Conservation (phyloP, 2,113 vertebrate species). For the Oryzias javanicus region DNA sequence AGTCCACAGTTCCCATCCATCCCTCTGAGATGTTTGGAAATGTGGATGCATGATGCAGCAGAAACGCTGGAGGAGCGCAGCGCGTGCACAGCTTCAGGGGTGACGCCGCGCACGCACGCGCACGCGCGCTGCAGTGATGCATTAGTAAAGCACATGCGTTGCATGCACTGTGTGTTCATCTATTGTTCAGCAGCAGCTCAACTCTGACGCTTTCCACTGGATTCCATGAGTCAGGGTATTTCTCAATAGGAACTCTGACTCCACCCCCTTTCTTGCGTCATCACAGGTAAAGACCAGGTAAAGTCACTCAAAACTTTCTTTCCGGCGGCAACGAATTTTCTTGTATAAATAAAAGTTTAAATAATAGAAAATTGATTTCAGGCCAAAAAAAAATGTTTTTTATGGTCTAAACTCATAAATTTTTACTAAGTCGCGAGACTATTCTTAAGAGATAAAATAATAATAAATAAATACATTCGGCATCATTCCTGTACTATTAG, state of each 20-base stretch:
- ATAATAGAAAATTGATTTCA: too few species aligned
- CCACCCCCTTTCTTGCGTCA: too few species aligned
- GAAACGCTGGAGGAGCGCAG: constrained; percentile 26
- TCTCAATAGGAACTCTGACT: too few species aligned
- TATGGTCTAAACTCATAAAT: too few species aligned
- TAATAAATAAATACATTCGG: neutral
- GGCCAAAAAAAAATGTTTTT: too few species aligned
- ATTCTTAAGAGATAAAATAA: too few species aligned
- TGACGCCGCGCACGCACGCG: neutral
- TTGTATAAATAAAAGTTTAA: too few species aligned
- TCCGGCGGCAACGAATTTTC: too few species aligned
- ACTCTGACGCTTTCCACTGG: constrained; percentile 12
- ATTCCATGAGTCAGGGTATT: too few species aligned
- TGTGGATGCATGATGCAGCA: constrained; percentile 61
- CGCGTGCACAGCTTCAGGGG: neutral
- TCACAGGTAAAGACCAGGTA: too few species aligned
- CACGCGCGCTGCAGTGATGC: constrained; percentile 17
- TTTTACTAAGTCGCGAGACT: too few species aligned
- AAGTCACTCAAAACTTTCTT: too few species aligned
- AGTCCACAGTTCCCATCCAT: neutral
- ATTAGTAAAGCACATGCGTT: constrained; percentile 39
- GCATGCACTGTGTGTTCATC: constrained; percentile 29
- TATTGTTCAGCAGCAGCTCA: constrained; percentile 36
- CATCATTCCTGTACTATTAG: constrained; percentile 6
- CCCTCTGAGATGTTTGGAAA: neutral